Conservation (phyloP, 2,888 invertebrate genomes). For the Argyresthia albistria region DNA sequence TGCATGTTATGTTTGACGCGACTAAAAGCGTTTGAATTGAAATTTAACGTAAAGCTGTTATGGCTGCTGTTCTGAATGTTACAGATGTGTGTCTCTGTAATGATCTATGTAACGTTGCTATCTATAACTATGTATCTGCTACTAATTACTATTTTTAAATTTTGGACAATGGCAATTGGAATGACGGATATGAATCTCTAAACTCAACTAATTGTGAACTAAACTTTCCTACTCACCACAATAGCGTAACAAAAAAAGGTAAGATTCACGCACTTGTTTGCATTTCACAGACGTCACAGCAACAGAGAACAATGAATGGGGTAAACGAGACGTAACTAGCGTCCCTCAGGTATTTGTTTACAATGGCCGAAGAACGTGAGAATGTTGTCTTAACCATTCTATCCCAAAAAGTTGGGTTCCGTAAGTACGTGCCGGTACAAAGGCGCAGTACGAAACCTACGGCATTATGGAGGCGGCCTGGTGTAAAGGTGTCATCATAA, state of each 20-base stretch:
- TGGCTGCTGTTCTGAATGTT: too few species aligned
- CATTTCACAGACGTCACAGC: constrained; percentile 45
- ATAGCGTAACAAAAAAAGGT: not conserved
- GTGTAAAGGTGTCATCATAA: constrained; percentile 56
- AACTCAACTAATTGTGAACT: too few species aligned
- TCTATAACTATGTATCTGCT: too few species aligned
- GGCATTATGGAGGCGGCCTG: constrained; percentile 41
- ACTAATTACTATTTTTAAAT: too few species aligned
- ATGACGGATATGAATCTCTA: too few species aligned
- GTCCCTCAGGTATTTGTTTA: constrained; percentile 41
- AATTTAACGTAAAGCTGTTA: too few species aligned
- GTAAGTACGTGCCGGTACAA: constrained; percentile 61
- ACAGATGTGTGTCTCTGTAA: too few species aligned
- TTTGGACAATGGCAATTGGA: too few species aligned
- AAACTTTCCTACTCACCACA: not conserved
- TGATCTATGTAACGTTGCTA: too few species aligned
- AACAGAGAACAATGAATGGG: constrained; percentile 44
- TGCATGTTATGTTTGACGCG: too few species aligned
- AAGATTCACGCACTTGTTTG: constrained; percentile 41
- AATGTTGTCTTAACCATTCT: constrained; percentile 45
- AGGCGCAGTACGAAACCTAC: constrained; percentile 33
- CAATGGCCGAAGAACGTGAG: constrained; percentile 62
- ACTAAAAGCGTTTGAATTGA: too few species aligned
- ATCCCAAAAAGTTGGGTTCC: constrained; percentile 33
- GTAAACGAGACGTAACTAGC: constrained; percentile 57